These are phyloP conservation scores for Eupithecia insigniata DNA, from an alignment of 2,888 invertebrate species.

Conservation along the genomic window DNA sequence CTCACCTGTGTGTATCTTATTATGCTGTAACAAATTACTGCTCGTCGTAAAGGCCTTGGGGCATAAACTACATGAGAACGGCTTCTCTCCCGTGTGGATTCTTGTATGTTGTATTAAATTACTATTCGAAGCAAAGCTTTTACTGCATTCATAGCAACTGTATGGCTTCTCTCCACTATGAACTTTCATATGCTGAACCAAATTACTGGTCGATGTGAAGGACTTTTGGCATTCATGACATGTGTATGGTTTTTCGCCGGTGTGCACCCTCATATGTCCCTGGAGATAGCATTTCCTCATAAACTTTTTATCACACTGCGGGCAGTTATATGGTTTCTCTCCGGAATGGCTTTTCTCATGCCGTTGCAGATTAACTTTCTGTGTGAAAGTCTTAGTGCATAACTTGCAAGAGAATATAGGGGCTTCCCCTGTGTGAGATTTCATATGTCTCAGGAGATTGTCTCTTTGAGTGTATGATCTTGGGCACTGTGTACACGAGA, in stretches of 20 bases:
- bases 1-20: constrained; percentile 27
- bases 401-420: constrained; percentile 7
- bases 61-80: constrained; percentile 16
- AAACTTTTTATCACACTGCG: constrained; percentile 18
- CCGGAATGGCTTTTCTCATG: constrained; percentile 21
- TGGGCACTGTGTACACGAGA: constrained; percentile 12
- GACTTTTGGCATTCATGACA: constrained; percentile 20
- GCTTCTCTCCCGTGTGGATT: constrained; percentile 24
- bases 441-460: constrained; percentile 15
- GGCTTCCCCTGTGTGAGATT: constrained; percentile 3
- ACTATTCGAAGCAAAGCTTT: constrained; percentile 23
- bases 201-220: constrained; percentile 23
- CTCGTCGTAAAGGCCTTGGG: constrained; percentile 21
- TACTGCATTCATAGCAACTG: constrained; percentile 19
- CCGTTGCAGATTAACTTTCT: constrained; percentile 20
- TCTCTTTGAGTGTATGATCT: constrained; percentile 21
- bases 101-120: constrained; percentile 23
- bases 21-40: constrained; percentile 28
- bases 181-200: constrained; percentile 22
- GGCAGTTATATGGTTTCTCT: constrained; percentile 3
- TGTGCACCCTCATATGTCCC: constrained; percentile 22
- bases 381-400: constrained; percentile 17
- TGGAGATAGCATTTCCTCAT: constrained; percentile 18
- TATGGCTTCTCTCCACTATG: constrained; percentile 21
- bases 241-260: constrained; percentile 15